Evolutionary conservation across 1,140 invertebrate genomes (phyloP), one percentile per base, ranked within the genome.

Genomic region (Procambarus clarkii): DNA sequence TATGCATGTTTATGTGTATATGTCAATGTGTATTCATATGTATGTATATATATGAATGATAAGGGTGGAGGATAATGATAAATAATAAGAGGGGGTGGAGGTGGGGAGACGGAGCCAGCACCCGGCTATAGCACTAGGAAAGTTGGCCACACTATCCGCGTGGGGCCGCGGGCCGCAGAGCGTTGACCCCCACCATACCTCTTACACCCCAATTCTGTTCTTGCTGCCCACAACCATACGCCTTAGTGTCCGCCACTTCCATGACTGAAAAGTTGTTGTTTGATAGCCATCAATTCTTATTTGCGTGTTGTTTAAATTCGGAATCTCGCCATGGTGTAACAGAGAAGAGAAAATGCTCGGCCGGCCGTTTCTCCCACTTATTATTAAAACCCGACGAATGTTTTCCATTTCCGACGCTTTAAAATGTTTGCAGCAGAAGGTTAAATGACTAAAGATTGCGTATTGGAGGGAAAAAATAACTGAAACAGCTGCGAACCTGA

Each of bases 251-350:
- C 24, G 24, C n/a, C 34, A 21, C 64, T 82, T 34, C 79, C 87
- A 89, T 89, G 87, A 89, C 87, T 89, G 79, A 89, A 89, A 89
- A 89, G 87, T 82, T 89, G 45, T 83, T 74, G 58, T 34, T 44
- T 54, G 21, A 50, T 58, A 71, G 54, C 69, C 69, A 60, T 82
- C 34, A 74, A 76, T 50, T 58, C n/a, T 50, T 45, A 24, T 54
- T 74, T 34, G 7, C 69, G 11, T n/a, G 64, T 48, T 44, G 46
- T 76, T 54, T 9, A 54, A 13, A 44, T 82, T 54, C n/a, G 44
- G 4, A 76, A 21, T 76, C 79, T 13, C 2, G n/a, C 58, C 18
- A 54, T 76, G 78, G 34, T 24, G 71, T 18, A 58, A 34, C 8
- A 82, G 44, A 24, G n/a, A 54, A 50, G 34, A n/a, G 69, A 89